phyloP scores from a whole-genome alignment of 2,888 invertebrate genomes.

The Eurytoma adleriae region DNA sequence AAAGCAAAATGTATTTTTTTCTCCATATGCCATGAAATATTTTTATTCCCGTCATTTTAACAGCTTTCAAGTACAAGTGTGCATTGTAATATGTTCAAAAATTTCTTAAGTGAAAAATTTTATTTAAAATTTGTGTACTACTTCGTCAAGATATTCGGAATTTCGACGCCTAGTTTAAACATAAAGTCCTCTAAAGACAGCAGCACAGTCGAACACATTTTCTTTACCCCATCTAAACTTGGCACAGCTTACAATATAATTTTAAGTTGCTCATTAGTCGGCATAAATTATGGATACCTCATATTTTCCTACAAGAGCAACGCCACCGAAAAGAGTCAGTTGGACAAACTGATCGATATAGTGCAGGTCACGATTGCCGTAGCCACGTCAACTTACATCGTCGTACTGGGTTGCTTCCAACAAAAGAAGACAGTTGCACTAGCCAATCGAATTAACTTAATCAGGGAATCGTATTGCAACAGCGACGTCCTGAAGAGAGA shows the following conservation, averaged over 20 bases:
- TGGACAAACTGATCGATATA: not conserved
- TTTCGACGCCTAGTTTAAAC: not conserved
- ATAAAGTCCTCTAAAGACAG: not conserved
- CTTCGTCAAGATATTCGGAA: not conserved
- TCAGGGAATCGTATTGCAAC: not conserved
- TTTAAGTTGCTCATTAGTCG: not conserved
- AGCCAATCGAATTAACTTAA: not conserved
- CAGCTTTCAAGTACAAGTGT: too few relatives aligned
- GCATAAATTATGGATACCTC: not conserved
- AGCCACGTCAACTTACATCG: not conserved
- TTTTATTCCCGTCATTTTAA: too few relatives aligned
- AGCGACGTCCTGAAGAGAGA: not conserved
- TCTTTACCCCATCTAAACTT: not conserved
- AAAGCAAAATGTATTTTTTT: too few relatives aligned
- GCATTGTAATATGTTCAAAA: too few relatives aligned
- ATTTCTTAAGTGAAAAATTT: too few relatives aligned
- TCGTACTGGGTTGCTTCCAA: not conserved
- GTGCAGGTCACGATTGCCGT: not conserved
- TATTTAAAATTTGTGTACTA: not conserved
- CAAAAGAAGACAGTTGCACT: not conserved
- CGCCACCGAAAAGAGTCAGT: not conserved
- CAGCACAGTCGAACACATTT: not conserved
- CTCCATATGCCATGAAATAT: too few relatives aligned
- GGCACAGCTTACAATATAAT: not conserved
- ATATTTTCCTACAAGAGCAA: not conserved